Conservation (phyloP, 2,113 vertebrate species). For the Toxostoma redivivum region DNA sequence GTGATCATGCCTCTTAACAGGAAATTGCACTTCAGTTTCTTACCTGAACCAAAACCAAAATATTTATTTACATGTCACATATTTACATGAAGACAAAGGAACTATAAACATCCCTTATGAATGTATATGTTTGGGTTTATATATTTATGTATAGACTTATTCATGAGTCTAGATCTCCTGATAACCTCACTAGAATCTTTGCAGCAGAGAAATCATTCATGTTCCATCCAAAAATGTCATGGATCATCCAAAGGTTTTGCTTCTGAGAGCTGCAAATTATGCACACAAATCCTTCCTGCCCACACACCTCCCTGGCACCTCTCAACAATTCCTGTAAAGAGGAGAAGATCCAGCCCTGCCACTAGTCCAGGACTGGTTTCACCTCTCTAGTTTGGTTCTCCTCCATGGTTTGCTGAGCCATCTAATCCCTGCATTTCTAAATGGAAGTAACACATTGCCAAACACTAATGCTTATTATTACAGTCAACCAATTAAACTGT, state of each 20-base stretch:
- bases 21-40: not conserved
- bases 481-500: conserved; percentile 3
- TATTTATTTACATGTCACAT: not conserved
- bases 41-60: not conserved
- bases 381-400: not conserved
- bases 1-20: not conserved
- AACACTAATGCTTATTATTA: conserved; percentile 2
- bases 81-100: not conserved
- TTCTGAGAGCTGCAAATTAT: not conserved
- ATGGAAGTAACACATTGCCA: not conserved
- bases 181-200: not conserved
- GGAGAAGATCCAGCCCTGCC: not conserved
- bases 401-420: not conserved
- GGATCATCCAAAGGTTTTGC: not conserved
- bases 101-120: not conserved
- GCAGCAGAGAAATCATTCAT: not conserved
- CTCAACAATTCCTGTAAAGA: not conserved
- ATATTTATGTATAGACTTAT: not conserved
- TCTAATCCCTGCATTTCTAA: not conserved
- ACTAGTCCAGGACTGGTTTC: not conserved
- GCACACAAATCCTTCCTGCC: not conserved
- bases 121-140: not conserved
- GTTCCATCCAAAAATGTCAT: not conserved
- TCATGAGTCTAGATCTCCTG: not conserved
- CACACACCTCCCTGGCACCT: not conserved